Base-by-base conservation (phyloP, 2,797 vertebrate genomes). In the Mormyrops boulengeri region DNA sequence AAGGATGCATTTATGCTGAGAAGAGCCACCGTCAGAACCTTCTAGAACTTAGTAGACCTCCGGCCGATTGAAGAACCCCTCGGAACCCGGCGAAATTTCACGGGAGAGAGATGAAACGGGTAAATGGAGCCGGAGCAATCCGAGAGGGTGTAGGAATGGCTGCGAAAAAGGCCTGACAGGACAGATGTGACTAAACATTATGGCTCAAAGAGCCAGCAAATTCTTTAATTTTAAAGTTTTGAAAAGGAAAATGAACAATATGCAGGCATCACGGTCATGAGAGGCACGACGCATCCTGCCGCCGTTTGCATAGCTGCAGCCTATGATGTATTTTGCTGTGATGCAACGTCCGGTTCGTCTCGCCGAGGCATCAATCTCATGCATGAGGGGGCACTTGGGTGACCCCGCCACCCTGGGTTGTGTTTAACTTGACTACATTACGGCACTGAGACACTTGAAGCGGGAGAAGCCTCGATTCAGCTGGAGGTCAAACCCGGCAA, bases 401-500 rank as follows among this genome's bases (percentile, higher is more conserved):
- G 69, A 84, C 69, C 89, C 41, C 22, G 2, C 85, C 17, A n/a
- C n/a, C 47, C 84, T 44, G n/a, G 86, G 57, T 50, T 19, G 66
- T 89, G 84, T 60, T 44, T 85, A 44, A 84, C 47, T 50, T 60
- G 22, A 34, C 49, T 50, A 73, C 50, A 49, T 52, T 60, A 85
- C 19, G 34, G 50, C 73, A 53, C 66, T 88, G 38, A 0, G 19
- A 88, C 26, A 44, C 80, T 66, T 52, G 52, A 87, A 80, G n/a
- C 38, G 26, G 55, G 30, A 77, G 44, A 34, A 14, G 11, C 50
- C 47, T 38, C 7, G n/a, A 57, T 86, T 49, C 55, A 55, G 26
- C 66, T 66, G 34, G 88, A 88, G 88, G 89, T 89, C 88, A 88
- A 85, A 85, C 84, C 66, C 47, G 80, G 90, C 55, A 41, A 87